Percentiles rank a stretch among this genome's conserved stretches.
Evolutionary conservation across 2,797 vertebrate species (phyloP).

Genomic region (Peromyscus eremicus): DNA sequence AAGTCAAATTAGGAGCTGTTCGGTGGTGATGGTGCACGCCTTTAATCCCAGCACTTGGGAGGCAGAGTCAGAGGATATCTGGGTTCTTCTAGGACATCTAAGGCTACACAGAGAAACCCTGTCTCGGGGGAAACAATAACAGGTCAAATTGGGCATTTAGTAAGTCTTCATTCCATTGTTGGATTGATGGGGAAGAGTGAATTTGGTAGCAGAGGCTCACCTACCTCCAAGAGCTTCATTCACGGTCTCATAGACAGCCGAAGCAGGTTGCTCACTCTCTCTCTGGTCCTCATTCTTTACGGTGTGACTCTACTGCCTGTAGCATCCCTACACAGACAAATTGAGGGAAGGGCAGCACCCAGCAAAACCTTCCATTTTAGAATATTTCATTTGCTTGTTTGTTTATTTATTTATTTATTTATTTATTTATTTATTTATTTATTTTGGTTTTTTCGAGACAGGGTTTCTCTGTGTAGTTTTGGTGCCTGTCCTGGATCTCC

Average conservation of each 20-base stretch:
- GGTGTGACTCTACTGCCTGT: not conserved
- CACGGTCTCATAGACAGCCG: not conserved
- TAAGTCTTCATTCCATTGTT: not conserved
- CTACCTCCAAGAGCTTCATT: not conserved
- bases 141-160: not conserved
- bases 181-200: too few relatives aligned
- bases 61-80: not conserved
- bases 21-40: too few relatives aligned
- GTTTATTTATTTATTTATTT: too few relatives aligned
- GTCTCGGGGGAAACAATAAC: not conserved
- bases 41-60: not conserved
- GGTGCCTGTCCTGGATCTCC: too few relatives aligned
- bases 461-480: too few relatives aligned
- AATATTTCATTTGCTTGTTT: too few relatives aligned
- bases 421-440: too few relatives aligned
- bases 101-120: not conserved
- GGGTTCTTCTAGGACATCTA: not conserved
- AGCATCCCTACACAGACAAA: not conserved
- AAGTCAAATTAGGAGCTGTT: not conserved
- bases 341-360: not conserved
- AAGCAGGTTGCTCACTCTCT: not conserved
- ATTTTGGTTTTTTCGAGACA: too few relatives aligned
- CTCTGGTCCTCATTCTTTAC: not conserved
- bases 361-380: not conserved
- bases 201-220: not conserved